Base-by-base conservation (phyloP, 37 sponge, comb jelly and placozoan genomes). In the Corticium candelabrum region DNA sequence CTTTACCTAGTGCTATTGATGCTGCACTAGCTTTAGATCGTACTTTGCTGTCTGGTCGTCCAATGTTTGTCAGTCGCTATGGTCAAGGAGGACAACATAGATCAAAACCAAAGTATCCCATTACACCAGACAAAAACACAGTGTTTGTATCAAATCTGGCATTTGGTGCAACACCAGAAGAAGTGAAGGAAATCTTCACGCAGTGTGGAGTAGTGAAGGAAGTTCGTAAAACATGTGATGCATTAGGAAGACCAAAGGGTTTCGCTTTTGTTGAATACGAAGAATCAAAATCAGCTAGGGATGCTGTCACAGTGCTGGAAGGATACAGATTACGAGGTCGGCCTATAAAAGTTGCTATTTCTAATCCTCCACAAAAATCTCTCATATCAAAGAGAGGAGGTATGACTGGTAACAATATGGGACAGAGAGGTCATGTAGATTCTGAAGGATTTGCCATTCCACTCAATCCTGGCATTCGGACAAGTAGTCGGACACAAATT, bases 61-160 rank as follows among this genome's bases (percentile, higher is more conserved):
- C 62, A 21, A 21, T 50, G 11, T 50, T 50, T 21, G 62, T 50
- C 15, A 27, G 15, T 27, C 15, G 21, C 11, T 50, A 50, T 50
- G 62, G 62, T 27, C 11, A 50, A 50, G 11, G 15, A 21, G 21
- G 21, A 50, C 11, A 50, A 50, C 11, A 21, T 50, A 21, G 15
- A 11, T 11, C 62, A 27, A 50, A 50, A 50, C 62, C 62, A 21
- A 50, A 21, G 21, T 50, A 50, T 21, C 62, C 62, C 15, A 21
- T 27, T 21, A 11, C 15, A 50, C 21, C 21, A 50, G 11, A 85
- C 75, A 41, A 32, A 1, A 41, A 72, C 33, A 89, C 93, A 36
- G 90, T 89, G 40, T 92, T 92, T 81, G 85, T 89, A n/a, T 87
- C 89, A 39, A 92, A 92, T 82, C 67, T 92, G 37, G 40, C 76